These are phyloP conservation scores for Trichonephila inaurata DNA, from an alignment of 1,140 invertebrate genomes.

Conservation along the genomic window DNA sequence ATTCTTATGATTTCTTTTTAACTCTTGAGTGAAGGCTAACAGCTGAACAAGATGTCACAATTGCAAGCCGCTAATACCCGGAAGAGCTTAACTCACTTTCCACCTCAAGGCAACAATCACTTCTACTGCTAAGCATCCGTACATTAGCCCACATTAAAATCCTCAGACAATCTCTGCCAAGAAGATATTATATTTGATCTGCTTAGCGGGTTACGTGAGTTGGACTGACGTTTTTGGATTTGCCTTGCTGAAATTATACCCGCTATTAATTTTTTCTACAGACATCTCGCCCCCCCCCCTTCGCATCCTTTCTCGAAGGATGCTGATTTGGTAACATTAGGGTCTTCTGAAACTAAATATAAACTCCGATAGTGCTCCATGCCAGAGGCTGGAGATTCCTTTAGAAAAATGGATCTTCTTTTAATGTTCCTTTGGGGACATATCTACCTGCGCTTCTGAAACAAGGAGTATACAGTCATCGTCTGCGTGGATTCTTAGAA, in stretches of 20 bases:
- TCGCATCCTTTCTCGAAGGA: not conserved
- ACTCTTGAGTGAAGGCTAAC: not conserved
- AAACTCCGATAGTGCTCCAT: constrained; percentile 40
- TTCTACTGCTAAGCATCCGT: not conserved
- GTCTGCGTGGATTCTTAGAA: too few relatives aligned
- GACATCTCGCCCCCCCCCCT: not conserved
- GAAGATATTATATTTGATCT: constrained; percentile 46
- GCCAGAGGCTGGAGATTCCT: constrained; percentile 17
- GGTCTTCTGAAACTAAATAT: constrained; percentile 58
- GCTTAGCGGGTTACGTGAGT: constrained; percentile 35
- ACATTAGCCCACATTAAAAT: constrained; percentile 49
- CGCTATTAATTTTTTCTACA: constrained; percentile 56
- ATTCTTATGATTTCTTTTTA: too few relatives aligned
- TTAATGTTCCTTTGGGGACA: not conserved
- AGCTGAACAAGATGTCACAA: not conserved
- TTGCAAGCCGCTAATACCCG: not conserved
- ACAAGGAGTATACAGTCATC: not conserved
- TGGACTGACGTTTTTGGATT: constrained; percentile 59
- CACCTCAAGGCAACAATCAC: not conserved
- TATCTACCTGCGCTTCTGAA: not conserved
- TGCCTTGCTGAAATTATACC: constrained; percentile 66
- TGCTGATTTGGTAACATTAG: constrained; percentile 33
- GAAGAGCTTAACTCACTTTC: not conserved
- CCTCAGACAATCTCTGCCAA: constrained; percentile 35
- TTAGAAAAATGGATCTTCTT: constrained; percentile 19